These are phyloP conservation scores for Sus scrofa DNA, from an alignment of 2,113 vertebrate species.

Conservation along the genomic window DNA sequence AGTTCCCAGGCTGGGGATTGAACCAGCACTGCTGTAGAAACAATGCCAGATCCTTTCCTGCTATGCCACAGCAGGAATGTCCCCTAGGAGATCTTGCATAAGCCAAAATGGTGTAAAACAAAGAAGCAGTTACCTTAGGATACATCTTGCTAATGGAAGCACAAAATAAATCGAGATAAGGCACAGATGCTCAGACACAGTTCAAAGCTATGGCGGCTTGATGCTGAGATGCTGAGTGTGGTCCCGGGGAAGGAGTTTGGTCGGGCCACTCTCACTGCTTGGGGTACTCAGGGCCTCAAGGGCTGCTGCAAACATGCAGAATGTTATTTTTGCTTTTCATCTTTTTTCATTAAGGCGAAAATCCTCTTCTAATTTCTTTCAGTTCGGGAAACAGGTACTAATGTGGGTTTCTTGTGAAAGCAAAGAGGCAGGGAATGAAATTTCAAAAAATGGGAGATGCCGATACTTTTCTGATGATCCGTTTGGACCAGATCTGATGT, in stretches of 20 bases:
- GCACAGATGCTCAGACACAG: background rate
- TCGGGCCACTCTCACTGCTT: no score
- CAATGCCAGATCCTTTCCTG: no score
- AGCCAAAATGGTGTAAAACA: background rate
- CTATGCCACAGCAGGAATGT: no score
- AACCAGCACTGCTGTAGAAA: no score
- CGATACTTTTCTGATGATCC: background rate
- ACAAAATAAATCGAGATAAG: background rate
- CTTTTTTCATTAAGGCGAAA: background rate
- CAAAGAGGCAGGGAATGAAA: background rate
- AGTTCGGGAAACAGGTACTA: background rate
- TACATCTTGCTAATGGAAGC: background rate
- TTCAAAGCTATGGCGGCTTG: no score
- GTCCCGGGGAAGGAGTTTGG: no score
- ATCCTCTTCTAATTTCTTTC: background rate
- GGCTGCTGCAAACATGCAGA: no score
- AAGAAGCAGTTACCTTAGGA: background rate
- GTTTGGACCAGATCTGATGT: background rate
- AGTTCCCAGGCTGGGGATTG: no score
- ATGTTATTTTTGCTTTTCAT: no score
- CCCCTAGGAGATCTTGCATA: background rate
- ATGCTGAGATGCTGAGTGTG: no score
- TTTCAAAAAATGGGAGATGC: background rate
- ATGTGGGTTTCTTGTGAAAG: background rate
- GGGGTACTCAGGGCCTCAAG: no score